Base-by-base conservation (phyloP, 2,797 vertebrate species). In the Chaunax sp. region DNA sequence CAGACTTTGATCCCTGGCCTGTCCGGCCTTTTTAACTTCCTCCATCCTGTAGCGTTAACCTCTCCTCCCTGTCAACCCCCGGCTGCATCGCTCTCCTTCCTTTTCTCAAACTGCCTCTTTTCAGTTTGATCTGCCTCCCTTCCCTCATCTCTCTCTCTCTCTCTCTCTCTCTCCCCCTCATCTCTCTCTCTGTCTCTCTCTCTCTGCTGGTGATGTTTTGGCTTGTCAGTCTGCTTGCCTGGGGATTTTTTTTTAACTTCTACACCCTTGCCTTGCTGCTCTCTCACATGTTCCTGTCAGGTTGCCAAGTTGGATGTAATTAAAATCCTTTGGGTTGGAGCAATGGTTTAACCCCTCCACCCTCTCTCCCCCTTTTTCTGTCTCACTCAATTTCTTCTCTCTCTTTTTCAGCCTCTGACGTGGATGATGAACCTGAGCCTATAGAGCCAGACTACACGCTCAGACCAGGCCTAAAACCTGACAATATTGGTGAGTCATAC, bases 401-500 rank as follows among this genome's bases (percentile, higher is more conserved):
- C 55, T 46, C 23, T 56, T n/a, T 52, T 44, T 44, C 61, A 91
- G 88, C 82, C 50, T 90, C 89, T 59, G 89, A 88, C 22, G 81
- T 77, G 47, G 95, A 96, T 55, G 95, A 98, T 89, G 95, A 95
- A 85, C 92, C 91, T 54, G 92, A 92, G 35, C 95, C 96, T 53
- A 97, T 96, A 83, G 95, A 96, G 87, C 94, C 96, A 67, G 96
- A 96, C 92, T 96, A 97, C 93, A 98, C 96, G 54, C 95, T 97
- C 85, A 95, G 95, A 91, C 96, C 97, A 40, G 95, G 95, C 88
- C 94, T 98, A 91, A 98, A 96, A 93, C 95, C 97, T 44, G 95
- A 97, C 82, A 96, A 97, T 87, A 91, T 97, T 68, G 96, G 97
- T 98, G 94, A 96, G 96, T 95, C 76, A 70, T 1, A 23, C 43